Evolutionary conservation across 2,113 vertebrate genomes (phyloP), one percentile per base, ranked within the genome.

Genomic region (Prionailurus bengalensis): DNA sequence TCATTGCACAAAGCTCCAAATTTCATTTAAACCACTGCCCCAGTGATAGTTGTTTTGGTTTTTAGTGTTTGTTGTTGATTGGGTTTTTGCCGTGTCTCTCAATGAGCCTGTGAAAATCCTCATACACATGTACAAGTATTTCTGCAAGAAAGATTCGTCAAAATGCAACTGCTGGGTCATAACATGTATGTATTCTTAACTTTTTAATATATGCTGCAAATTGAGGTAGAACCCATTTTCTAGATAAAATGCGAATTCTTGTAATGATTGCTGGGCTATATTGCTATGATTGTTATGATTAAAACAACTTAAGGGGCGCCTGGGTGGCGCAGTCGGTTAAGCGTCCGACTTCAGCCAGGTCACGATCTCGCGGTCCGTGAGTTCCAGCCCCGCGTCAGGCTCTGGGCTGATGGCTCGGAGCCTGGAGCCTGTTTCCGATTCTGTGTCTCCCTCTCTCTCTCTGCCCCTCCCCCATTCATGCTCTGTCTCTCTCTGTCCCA

Each of bases 111-210:
- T 89, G 61, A 95, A 97, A 94, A 94, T 58, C 63, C 25, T 96
- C 89, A 42, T 58, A 74, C 15, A 85, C 0, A 0, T 78, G 51
- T 36, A 61, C 42, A 91, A 63, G 39, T 29, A 93, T 79, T 96
- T 95, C 90, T 91, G 73, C 19, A 81, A 66, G 25, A 97, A 88
- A 81, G 42, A 93, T 21, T 95, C 58, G 63, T 78, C 93, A 42
- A 93, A 86, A 95, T 82, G 33, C 31, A 92, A 66, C 15, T 85
- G 21, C 36, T 89, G 16, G 25, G 5, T 84, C 73, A 76, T 89
- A 63, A 58, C 13, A 81, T 92, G 33, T 27, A 81, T 23, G 14
- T 63, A 76, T 89, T 76, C 71, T 88, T 55, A 19, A 65, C 15
- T n/a, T 65, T 85, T 80, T 39, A 89, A 48, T 76, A 79, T 36